Percentiles rank a stretch among this genome's conserved stretches.
These are phyloP conservation scores for Hesperia comma DNA, from an alignment of 2,888 invertebrate species.

Conservation along the genomic window DNA sequence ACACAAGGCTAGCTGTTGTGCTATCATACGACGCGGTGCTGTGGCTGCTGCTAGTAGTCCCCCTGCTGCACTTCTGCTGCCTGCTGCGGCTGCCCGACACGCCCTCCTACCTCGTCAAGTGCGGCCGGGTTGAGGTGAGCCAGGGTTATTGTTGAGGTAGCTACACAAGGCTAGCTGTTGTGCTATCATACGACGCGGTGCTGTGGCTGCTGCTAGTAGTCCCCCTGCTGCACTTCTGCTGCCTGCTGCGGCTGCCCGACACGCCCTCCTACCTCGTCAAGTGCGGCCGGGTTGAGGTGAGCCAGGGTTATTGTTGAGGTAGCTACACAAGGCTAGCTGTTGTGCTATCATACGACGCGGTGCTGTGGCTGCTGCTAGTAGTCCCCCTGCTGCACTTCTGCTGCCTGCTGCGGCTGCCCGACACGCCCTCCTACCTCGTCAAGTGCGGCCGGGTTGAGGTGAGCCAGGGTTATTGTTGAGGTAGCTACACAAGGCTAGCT, in stretches of 20 bases:
- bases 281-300: slow-evolving; percentile 69
- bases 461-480: slow-evolving; percentile 32
- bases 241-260: slow-evolving; percentile 68
- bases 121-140: slow-evolving; percentile 67
- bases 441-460: slow-evolving; percentile 73
- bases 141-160: too few species aligned
- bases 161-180: too few species aligned
- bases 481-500: too few species aligned
- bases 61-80: slow-evolving; percentile 71
- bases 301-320: slow-evolving; percentile 8
- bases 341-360: slow-evolving; percentile 49
- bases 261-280: slow-evolving; percentile 75
- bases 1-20: too few species aligned
- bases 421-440: slow-evolving; percentile 73
- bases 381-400: slow-evolving; percentile 73
- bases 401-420: slow-evolving; percentile 66
- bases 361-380: slow-evolving; percentile 73
- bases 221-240: slow-evolving; percentile 71
- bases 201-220: slow-evolving; percentile 75
- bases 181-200: slow-evolving; percentile 51
- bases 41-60: slow-evolving; percentile 74
- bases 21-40: slow-evolving; percentile 67
- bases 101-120: slow-evolving; percentile 72
- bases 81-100: slow-evolving; percentile 70
- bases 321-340: too few species aligned